These are phyloP conservation scores for Dryomyza anilis DNA, from an alignment of 2,888 invertebrate species.

Conservation along the genomic window DNA sequence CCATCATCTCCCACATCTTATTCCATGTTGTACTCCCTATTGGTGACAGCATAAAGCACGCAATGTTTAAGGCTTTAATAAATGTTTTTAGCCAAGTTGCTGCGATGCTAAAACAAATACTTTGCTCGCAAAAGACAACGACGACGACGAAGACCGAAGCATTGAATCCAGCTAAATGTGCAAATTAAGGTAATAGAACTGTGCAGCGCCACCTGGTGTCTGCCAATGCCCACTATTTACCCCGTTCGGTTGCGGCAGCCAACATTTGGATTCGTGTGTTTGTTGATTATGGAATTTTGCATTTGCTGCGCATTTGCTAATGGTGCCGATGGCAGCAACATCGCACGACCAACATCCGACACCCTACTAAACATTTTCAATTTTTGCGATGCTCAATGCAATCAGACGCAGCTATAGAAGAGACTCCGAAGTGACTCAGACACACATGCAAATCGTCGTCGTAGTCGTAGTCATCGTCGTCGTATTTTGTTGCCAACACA, in stretches of 20 bases:
- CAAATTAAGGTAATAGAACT: not conserved
- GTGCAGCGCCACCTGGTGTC: constrained; percentile 14
- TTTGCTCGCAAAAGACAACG: not conserved
- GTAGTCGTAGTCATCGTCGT: too few species aligned
- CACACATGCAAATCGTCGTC: not conserved
- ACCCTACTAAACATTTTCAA: not conserved
- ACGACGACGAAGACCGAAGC: not conserved
- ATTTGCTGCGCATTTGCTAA: too few species aligned
- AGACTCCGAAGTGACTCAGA: not conserved
- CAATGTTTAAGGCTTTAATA: constrained; percentile 3
- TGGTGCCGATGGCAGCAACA: not conserved
- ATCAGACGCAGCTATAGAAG: not conserved
- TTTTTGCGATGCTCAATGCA: not conserved
- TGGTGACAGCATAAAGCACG: not conserved
- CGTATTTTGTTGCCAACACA: too few species aligned
- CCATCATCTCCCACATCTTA: not conserved
- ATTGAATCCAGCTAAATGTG: not conserved
- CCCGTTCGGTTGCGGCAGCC: not conserved
- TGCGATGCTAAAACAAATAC: not conserved
- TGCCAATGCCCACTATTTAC: not conserved
- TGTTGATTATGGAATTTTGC: not conserved
- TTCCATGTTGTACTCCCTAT: not conserved
- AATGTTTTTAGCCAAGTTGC: not conserved
- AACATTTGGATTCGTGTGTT: too few species aligned
- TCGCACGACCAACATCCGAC: not conserved